Conservation (phyloP, 1,140 invertebrate species). For the Papilio helenus region DNA sequence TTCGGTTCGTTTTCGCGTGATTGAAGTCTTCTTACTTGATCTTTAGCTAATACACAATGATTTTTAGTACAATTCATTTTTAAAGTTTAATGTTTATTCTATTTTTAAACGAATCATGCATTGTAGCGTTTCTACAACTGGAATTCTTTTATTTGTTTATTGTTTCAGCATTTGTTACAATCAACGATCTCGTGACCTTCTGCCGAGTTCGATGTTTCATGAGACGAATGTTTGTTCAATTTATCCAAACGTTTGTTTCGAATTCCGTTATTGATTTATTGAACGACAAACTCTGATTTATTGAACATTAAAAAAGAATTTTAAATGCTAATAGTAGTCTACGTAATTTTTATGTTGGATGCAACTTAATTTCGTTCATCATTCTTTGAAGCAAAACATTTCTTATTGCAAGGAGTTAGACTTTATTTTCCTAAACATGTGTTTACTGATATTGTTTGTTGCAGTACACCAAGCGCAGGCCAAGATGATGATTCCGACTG, state of each 20-base stretch:
- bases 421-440: background rate
- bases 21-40: too few species aligned
- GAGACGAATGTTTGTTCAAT: conserved; percentile 4
- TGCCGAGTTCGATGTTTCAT: conserved; percentile 1
- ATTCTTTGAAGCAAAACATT: background rate
- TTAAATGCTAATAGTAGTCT: background rate
- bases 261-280: conserved; percentile 2
- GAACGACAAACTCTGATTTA: background rate
- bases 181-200: conserved; percentile 13
- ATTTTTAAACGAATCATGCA: too few species aligned
- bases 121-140: background rate
- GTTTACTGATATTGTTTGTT: conserved; percentile 50
- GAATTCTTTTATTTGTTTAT: background rate
- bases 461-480: conserved; percentile 61
- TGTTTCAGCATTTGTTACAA: conserved; percentile 5
- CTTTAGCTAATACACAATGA: too few species aligned
- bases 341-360: background rate
- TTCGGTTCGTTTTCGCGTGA: too few species aligned
- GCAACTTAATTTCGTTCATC: background rate
- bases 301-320: background rate
- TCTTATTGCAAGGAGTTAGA: background rate
- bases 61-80: too few species aligned
- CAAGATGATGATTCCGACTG: conserved; percentile 75
- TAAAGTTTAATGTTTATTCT: too few species aligned
- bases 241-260: background rate